Conservation (phyloP, 1,140 invertebrate species). For the Drosophila virilis region DNA sequence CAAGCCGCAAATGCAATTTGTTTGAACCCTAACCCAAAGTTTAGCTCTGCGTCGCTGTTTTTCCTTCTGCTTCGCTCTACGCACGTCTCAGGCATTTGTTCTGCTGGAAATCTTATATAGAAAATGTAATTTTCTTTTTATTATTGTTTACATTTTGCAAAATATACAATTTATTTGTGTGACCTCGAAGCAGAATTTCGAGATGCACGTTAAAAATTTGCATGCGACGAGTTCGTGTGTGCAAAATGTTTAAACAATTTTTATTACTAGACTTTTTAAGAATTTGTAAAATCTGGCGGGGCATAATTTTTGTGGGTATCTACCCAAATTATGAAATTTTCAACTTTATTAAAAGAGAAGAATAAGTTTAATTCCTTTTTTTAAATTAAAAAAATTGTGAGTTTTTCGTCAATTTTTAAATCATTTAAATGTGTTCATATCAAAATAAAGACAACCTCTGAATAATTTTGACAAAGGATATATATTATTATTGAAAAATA, state of each 20-base stretch:
- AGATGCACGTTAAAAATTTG: constrained; percentile 29
- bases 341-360: too few species aligned
- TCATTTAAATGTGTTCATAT: too few species aligned
- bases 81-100: constrained; percentile 66
- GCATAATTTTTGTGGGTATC: too few species aligned
- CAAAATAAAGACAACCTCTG: too few species aligned
- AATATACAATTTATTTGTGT: constrained; percentile 8
- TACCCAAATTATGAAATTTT: too few species aligned
- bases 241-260: constrained; percentile 57
- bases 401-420: too few species aligned
- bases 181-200: constrained; percentile 4
- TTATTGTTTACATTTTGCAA: constrained; percentile 23
- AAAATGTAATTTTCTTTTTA: constrained; percentile 20
- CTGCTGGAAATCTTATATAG: constrained; percentile 41
- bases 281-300: too few species aligned
- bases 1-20: constrained; percentile 69
- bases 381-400: too few species aligned
- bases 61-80: constrained; percentile 7
- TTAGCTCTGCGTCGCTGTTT: not conserved
- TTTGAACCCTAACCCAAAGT: constrained; percentile 69
- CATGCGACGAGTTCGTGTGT: constrained; percentile 51
- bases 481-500: not conserved
- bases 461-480: not conserved
- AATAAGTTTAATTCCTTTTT: too few species aligned
- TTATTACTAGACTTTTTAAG: too few species aligned